Percentiles rank a stretch among this genome's conserved stretches.
phyloP scores from a whole-genome alignment of 2,113 vertebrate genomes.

The Callorhinus ursinus region DNA sequence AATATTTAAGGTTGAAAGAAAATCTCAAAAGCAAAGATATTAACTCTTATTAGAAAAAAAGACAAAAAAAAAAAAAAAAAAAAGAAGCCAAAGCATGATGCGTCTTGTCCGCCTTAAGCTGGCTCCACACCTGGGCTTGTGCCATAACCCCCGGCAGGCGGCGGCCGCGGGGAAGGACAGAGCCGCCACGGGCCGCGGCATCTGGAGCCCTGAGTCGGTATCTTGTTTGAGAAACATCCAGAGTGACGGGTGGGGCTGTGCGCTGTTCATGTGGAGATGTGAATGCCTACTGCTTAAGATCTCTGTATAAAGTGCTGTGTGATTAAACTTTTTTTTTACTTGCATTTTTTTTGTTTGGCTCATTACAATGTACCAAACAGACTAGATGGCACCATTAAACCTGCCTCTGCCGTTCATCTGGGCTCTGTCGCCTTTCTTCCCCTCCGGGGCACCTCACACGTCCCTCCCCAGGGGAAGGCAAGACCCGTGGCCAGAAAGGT shows the following conservation, averaged over 20 bases:
- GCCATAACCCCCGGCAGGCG: slow-evolving; percentile 81
- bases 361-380: slow-evolving; percentile 85
- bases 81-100: slow-evolving; percentile 97
- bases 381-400: slow-evolving; percentile 87
- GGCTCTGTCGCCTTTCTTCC: slow-evolving; percentile 72
- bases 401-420: slow-evolving; percentile 85
- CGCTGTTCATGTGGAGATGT: slow-evolving; percentile 87
- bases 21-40: slow-evolving; percentile 79
- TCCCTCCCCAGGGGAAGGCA: not conserved
- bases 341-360: slow-evolving; percentile 87
- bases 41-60: slow-evolving; percentile 80
- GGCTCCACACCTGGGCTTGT: slow-evolving; percentile 92
- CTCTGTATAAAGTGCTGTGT: slow-evolving; percentile 93
- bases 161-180: slow-evolving; percentile 69
- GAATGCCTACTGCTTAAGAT: slow-evolving; percentile 91
- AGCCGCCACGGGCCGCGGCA: slow-evolving; percentile 81
- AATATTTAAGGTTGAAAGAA: slow-evolving; percentile 89
- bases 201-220: slow-evolving; percentile 91
- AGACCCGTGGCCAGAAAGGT: slow-evolving; percentile 36
- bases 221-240: slow-evolving; percentile 85
- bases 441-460: not conserved
- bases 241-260: slow-evolving; percentile 78
- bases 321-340: slow-evolving; percentile 89
- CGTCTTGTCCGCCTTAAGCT: slow-evolving; percentile 92
- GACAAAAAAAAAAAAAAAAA: slow-evolving; percentile 76